Percentiles rank a stretch among this genome's conserved stretches.
Evolutionary conservation across 2,113 vertebrate genomes (phyloP).

Genomic region (Paramisgurnus dabryanus): DNA sequence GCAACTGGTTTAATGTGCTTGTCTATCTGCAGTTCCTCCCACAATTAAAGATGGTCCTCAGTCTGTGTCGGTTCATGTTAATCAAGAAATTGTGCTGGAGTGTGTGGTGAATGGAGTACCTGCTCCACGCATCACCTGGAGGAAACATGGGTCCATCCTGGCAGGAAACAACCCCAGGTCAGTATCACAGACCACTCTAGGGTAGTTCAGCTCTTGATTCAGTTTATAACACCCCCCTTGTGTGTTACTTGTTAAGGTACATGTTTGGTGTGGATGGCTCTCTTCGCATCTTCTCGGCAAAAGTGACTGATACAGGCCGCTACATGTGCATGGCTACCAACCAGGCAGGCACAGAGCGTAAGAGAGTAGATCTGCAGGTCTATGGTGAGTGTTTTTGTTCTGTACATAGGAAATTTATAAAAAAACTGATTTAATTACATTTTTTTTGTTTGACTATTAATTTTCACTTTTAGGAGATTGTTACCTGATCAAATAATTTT

Average conservation of each 20-base stretch:
- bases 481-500: no score
- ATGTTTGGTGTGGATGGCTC: constrained; percentile 81
- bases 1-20: background rate
- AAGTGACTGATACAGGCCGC: constrained; percentile 83
- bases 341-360: constrained; percentile 85
- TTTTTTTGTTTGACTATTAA: no score
- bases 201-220: background rate
- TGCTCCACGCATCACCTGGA: constrained; percentile 87
- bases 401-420: no score
- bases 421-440: no score
- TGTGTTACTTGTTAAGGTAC: constrained; percentile 73
- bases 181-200: background rate
- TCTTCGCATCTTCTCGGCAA: constrained; percentile 81
- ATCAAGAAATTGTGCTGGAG: constrained; percentile 77
- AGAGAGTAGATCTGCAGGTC: constrained; percentile 84
- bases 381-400: constrained; percentile 73
- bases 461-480: no score
- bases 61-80: constrained; percentile 70
- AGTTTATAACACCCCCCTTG: background rate
- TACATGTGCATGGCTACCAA: constrained; percentile 94
- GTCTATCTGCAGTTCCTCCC: constrained; percentile 80
- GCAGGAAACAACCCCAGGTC: constrained; percentile 74
- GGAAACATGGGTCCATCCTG: constrained; percentile 88
- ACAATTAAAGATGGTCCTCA: constrained; percentile 78
- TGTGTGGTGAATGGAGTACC: constrained; percentile 86